Base-by-base conservation (phyloP, 2,113 vertebrate genomes). In the Suricata suricatta region DNA sequence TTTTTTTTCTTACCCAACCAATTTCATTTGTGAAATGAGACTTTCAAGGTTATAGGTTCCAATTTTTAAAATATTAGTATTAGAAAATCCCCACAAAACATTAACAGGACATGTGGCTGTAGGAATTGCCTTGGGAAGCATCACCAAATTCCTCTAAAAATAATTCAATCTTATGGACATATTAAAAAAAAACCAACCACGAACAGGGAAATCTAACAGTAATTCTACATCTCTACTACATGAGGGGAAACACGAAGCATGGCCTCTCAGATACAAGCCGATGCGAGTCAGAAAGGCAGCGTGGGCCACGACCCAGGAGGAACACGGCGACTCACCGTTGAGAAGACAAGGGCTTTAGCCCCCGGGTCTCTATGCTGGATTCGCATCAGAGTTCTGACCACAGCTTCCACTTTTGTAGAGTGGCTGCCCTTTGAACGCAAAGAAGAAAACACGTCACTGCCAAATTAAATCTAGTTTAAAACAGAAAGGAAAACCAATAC, bases 331-430 rank as follows among this genome's bases (percentile, higher is more conserved):
- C 31, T 68, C 99, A 99, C 99, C 99, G 99, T 99, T 95, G 99
- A 99, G 98, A 99, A 99, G 74, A 99, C 99, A 0, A 99, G 99
- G 31, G 99, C 99, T 98, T 99, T 99, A 88, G 99, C 99, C 19
- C 99, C 99, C 0, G 99, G 99, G 96, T 99, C 99, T 96, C 98
- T 99, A 80, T 98, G 98, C 88, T 99, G 99, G 97, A 99, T 99
- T 99, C 99, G 99, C 98, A 99, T 99, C 96, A 99, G 99, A 3
- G 99, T 99, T 98, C 99, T 99, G 95, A 99, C 99, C 93, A 99
- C 99, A 17, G 99, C 99, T 98, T 99, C 99, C 95, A 99, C 99
- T 98, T 99, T 99, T 93, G 99, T 99, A 4, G 99, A 99, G 98
- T 99, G 99, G 97, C 99, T 99, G 97, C 99, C 99, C 99, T 99